These are phyloP conservation scores for Ochlodes sylvanus DNA, from an alignment of 2,888 invertebrate species.

Conservation along the genomic window DNA sequence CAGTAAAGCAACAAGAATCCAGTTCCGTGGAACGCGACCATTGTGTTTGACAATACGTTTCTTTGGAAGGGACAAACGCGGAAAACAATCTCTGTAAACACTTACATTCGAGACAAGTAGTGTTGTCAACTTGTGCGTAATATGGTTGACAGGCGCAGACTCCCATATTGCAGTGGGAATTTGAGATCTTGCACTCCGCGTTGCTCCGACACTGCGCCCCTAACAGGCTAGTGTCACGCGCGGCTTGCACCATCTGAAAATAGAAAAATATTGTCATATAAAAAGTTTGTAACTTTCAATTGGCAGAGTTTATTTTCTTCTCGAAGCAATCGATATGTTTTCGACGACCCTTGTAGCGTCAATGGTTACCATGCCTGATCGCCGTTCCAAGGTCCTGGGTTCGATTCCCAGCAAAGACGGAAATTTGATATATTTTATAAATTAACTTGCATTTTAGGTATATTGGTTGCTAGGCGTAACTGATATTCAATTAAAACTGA, in stretches of 20 bases:
- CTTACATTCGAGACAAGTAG: slow-evolving; percentile 94
- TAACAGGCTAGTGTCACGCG: slow-evolving; percentile 64
- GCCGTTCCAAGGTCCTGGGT: too few species aligned
- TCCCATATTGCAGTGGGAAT: slow-evolving; percentile 88
- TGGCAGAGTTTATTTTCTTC: too few species aligned
- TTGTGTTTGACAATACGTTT: slow-evolving; percentile 4
- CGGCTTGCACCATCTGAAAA: slow-evolving; percentile 61
- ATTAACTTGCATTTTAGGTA: too few species aligned
- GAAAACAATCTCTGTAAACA: slow-evolving; percentile 48
- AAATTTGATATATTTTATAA: too few species aligned
- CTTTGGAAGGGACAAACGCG: slow-evolving; percentile 12
- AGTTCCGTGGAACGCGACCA: background rate
- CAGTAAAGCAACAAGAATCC: slow-evolving; percentile 14
- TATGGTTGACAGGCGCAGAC: slow-evolving; percentile 93
- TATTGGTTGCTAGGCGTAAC: too few species aligned
- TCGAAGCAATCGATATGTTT: too few species aligned
- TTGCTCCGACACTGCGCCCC: slow-evolving; percentile 87
- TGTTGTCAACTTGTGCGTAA: slow-evolving; percentile 91
- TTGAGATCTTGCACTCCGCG: slow-evolving; percentile 87
- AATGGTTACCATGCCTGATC: too few species aligned
- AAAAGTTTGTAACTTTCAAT: too few species aligned
- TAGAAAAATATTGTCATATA: slow-evolving; percentile 29
- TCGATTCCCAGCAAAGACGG: too few species aligned
- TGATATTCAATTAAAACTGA: too few species aligned
- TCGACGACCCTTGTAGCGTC: too few species aligned